Base-by-base conservation (phyloP, 2,888 invertebrate genomes). In the Eudasyphora cyanicolor region DNA sequence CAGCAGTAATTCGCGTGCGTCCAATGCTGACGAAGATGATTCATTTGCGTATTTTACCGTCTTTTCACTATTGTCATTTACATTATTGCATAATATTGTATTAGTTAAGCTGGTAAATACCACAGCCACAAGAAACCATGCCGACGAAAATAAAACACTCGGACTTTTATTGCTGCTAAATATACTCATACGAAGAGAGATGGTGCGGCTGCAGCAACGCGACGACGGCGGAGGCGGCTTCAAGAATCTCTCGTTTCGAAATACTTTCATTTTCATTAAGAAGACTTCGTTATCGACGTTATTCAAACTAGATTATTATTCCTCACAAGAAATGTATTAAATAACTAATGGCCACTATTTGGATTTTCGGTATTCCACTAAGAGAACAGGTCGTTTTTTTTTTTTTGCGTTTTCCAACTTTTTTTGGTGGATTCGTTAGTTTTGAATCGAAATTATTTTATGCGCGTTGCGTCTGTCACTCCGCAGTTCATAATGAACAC, bases 1-100 rank as follows among this genome's bases (percentile, higher is more conserved):
- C 8, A 38, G 12, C 24, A 71, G 73, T 17, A 83, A 35, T 45
- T 76, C 67, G 51, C 79, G 70, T 29, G 69, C 71, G 38, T 80
- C 62, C 32, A 67, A 67, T 38, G 78, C 76, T 88, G 89, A 88
- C 45, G 57, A 64, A 29, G 79, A 78, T 88, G 89, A 88, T 82
- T 89, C 88, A 89, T 89, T 89, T 69, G 84, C 86, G 85, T 89
- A 87, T 86, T 88, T 89, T 81, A 85, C 84, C 78, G 85, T 86
- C 64, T 87, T 87, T 89, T 88, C 88, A 84, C 85, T 86, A 57
- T 57, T 64, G 29, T 64, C 69, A 29, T 76, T 80, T 62, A 57
- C 60, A 64, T 60, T 84, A 86, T 91, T 91, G 86, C 91, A 91
- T 90, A 90, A 90, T 79, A 79, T 80, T 6, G 85, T 82, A 86